A percentile compares a stretch with the other conserved stretches of the same genome.
Conservation (phyloP, 2,113 vertebrate genomes). For the Pelodiscus sinensis region DNA sequence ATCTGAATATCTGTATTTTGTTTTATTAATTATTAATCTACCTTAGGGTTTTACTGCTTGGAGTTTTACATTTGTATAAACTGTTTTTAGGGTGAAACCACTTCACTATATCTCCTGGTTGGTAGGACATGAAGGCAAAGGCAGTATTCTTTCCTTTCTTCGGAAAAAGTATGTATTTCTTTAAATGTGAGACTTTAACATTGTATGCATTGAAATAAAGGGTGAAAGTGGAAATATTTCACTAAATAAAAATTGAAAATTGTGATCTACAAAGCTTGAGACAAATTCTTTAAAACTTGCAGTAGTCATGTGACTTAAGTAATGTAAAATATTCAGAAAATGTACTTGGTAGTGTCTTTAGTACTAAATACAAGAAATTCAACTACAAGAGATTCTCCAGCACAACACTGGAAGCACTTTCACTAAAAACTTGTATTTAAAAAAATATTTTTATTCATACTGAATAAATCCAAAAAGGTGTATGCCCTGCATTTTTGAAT, state of each 20-base stretch:
- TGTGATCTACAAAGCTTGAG: not conserved
- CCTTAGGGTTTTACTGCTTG: not conserved
- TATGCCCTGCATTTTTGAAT: not conserved
- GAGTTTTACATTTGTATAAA: not conserved
- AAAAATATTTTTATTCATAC: not conserved
- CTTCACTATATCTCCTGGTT: conserved; percentile 92
- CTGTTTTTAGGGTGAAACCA: conserved; percentile 86
- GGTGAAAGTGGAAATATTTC: not conserved
- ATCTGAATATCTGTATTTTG: not conserved
- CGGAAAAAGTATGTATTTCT: conserved; percentile 86
- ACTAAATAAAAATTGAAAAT: not conserved
- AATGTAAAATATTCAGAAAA: not conserved
- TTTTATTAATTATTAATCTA: not conserved
- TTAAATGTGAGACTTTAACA: not conserved
- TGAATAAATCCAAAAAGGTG: not conserved
- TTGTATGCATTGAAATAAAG: not conserved
- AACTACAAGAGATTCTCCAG: not conserved
- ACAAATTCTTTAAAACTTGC: not conserved
- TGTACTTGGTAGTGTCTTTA: not conserved
- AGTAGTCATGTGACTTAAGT: not conserved
- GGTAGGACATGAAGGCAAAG: conserved; percentile 90
- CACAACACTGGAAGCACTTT: not conserved
- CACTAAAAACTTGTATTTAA: not conserved
- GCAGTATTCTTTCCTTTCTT: conserved; percentile 89
- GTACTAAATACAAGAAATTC: not conserved